Evolutionary conservation across 2,888 invertebrate genomes (phyloP).

Genomic region (Acronicta aceris): DNA sequence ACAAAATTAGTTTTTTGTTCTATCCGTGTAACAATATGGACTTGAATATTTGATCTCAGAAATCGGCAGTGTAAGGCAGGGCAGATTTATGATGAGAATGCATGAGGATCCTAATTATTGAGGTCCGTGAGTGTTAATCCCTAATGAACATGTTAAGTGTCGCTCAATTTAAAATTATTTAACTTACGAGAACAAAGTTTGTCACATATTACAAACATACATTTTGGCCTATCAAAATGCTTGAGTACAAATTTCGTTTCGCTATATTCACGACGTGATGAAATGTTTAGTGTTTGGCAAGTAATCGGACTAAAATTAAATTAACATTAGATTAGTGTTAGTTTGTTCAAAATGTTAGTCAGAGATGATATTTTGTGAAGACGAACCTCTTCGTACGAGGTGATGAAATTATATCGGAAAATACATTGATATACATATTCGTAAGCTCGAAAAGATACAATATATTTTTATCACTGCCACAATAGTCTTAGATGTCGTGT

Average conservation of each 20-base stretch:
- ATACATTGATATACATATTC: slow-evolving; percentile 62
- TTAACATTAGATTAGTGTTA: slow-evolving; percentile 58
- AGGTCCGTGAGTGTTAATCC: slow-evolving; percentile 48
- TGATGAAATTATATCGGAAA: slow-evolving; percentile 75
- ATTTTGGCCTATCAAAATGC: slow-evolving; percentile 74
- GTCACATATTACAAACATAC: slow-evolving; percentile 47
- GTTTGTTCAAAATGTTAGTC: slow-evolving; percentile 69
- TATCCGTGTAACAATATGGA: slow-evolving; percentile 77
- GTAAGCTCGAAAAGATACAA: slow-evolving; percentile 72
- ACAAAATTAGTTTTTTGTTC: slow-evolving; percentile 75
- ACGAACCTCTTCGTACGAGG: slow-evolving; percentile 58
- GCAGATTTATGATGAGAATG: slow-evolving; percentile 57
- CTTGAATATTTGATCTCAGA: slow-evolving; percentile 86
- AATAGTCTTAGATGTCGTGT: slow-evolving; percentile 70
- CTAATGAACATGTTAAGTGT: slow-evolving; percentile 55
- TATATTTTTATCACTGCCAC: slow-evolving; percentile 88
- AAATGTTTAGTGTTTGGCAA: slow-evolving; percentile 53
- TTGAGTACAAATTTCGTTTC: slow-evolving; percentile 78
- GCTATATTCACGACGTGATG: slow-evolving; percentile 46
- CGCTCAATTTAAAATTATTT: slow-evolving; percentile 68
- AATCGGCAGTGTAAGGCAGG: slow-evolving; percentile 74
- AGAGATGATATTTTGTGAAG: slow-evolving; percentile 84
- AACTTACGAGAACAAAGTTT: slow-evolving; percentile 48
- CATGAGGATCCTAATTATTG: slow-evolving; percentile 42
- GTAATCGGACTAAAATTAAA: slow-evolving; percentile 62